phyloP scores from a whole-genome alignment of 53 echinoderm and acorn worm genomes.

The Holothuria scabra region DNA sequence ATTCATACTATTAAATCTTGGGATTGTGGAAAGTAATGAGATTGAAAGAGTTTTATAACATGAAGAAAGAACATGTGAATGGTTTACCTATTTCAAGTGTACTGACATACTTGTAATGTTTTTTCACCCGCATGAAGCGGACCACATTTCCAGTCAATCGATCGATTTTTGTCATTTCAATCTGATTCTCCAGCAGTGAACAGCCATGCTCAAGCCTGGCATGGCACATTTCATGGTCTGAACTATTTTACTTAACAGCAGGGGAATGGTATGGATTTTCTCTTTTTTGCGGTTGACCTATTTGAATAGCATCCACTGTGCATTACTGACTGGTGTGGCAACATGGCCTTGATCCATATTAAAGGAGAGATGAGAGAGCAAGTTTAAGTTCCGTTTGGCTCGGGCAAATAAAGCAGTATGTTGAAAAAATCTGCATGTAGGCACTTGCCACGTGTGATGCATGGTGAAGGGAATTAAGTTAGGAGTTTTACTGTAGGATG shows the following conservation, averaged over 20 bases:
- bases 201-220: slow-evolving; percentile 23
- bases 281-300: slow-evolving; percentile 43
- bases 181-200: slow-evolving; percentile 8
- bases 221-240: slow-evolving; percentile 30
- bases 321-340: neutral
- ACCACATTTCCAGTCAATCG: slow-evolving; percentile 27
- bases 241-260: slow-evolving; percentile 27
- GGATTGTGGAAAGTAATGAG: too few species aligned
- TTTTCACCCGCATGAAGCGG: slow-evolving; percentile 36
- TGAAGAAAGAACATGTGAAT: too few species aligned
- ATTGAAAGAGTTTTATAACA: too few species aligned
- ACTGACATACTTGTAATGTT: slow-evolving; percentile 9
- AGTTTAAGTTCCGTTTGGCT: slow-evolving; percentile 12
- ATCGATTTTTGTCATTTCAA: slow-evolving; percentile 22
- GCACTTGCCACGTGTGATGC: too few species aligned
- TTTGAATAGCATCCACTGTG: slow-evolving; percentile 33
- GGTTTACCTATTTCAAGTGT: too few species aligned
- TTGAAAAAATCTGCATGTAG: neutral
- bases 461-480: too few species aligned
- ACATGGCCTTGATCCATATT: slow-evolving; percentile 49
- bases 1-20: too few species aligned
- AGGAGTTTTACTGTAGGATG: too few species aligned
- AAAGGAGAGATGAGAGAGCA: neutral
- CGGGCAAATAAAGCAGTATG: slow-evolving; percentile 44
- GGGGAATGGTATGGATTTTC: slow-evolving; percentile 37